Evolutionary conservation across 2,888 invertebrate species (phyloP).

Genomic region (Limnephilus marmoratus): DNA sequence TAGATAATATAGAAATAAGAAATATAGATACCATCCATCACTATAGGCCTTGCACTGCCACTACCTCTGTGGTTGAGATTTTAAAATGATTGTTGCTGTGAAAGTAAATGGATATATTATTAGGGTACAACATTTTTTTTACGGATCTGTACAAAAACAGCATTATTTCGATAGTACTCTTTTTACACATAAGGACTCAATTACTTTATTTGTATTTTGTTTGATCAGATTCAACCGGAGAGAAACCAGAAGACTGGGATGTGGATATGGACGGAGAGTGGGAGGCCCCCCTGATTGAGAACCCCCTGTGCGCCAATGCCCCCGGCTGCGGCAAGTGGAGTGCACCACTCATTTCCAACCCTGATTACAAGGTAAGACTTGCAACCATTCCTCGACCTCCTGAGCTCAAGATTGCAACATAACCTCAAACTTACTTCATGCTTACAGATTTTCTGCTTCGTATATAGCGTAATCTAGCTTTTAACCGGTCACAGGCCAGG

Average conservation of each 20-base stretch:
- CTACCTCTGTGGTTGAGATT: no score
- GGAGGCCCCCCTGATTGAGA: constrained; percentile 96
- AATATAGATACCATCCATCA: no score
- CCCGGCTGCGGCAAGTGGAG: constrained; percentile 96
- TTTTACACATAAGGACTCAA: no score
- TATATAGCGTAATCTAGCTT: no score
- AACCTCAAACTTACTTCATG: neutral
- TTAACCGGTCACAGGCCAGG: no score
- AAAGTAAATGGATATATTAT: no score
- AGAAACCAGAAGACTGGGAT: constrained; percentile 97
- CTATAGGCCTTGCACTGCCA: no score
- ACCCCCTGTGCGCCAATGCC: constrained; percentile 87
- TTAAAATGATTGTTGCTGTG: no score
- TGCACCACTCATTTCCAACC: constrained; percentile 90
- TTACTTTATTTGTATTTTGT: neutral
- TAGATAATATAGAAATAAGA: no score
- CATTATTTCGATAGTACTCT: no score
- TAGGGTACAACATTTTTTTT: no score
- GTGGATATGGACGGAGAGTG: constrained; percentile 99
- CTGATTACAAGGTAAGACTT: constrained; percentile 83
- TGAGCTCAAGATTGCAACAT: neutral
- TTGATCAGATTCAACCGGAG: constrained; percentile 85
- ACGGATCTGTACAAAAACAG: no score
- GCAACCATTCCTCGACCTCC: neutral
- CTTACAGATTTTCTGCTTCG: neutral